phyloP scores from a whole-genome alignment of 2,797 vertebrate genomes.

The Galaxias olidus region DNA sequence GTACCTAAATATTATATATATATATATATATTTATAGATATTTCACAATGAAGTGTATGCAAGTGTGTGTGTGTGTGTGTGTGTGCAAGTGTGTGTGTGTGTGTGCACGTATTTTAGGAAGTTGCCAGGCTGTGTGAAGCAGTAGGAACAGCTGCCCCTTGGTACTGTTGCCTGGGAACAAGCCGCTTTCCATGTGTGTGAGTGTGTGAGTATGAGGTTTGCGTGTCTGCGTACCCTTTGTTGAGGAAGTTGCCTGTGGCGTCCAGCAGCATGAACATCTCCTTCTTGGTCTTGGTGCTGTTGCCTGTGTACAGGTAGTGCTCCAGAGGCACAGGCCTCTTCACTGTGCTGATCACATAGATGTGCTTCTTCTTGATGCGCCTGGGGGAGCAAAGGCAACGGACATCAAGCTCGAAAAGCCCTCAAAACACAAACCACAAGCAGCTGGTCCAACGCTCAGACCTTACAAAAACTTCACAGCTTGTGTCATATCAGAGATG shows the following conservation, averaged over 20 bases:
- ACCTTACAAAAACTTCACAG: too few relatives aligned
- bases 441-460: too few relatives aligned
- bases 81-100: too few relatives aligned
- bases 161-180: background rate
- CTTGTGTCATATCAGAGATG: too few relatives aligned
- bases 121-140: too few relatives aligned
- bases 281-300: conserved; percentile 89
- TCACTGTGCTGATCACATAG: conserved; percentile 89
- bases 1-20: conserved; percentile 80
- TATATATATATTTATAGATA: too few relatives aligned
- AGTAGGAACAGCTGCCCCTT: too few relatives aligned
- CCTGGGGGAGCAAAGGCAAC: conserved; percentile 53
- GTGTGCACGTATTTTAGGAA: too few relatives aligned
- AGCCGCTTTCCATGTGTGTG: background rate
- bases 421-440: too few relatives aligned
- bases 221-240: conserved; percentile 75
- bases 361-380: conserved; percentile 88
- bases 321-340: conserved; percentile 88
- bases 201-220: background rate
- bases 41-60: conserved; percentile 12
- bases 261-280: conserved; percentile 87
- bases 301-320: conserved; percentile 91
- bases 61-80: too few relatives aligned
- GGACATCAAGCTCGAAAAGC: too few relatives aligned
- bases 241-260: conserved; percentile 83